Percentiles rank a stretch among this genome's conserved stretches.
These are phyloP conservation scores for Oxyteleia sp. DNA, from an alignment of 2,888 invertebrate genomes.

Conservation along the genomic window DNA sequence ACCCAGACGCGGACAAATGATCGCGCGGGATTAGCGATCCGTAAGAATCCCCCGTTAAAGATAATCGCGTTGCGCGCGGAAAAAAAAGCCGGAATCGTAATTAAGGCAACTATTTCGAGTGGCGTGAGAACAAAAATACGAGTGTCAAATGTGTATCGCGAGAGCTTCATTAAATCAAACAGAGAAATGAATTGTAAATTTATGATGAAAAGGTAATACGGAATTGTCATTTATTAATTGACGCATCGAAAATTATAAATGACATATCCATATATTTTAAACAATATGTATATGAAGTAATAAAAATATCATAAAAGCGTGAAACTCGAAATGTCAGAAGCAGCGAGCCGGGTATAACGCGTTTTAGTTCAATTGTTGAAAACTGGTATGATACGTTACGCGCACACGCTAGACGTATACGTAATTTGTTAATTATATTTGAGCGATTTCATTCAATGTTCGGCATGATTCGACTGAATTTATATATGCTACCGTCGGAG, in stretches of 20 bases:
- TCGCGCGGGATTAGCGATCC: neutral
- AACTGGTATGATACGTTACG: conserved; percentile 62
- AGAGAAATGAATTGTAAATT: conserved; percentile 72
- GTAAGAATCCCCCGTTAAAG: neutral
- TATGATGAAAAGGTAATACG: conserved; percentile 68
- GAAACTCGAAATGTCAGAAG: conserved; percentile 69
- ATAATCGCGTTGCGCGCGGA: neutral
- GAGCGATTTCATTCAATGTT: conserved; percentile 66
- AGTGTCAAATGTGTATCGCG: conserved; percentile 64
- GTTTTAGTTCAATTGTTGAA: conserved; percentile 69
- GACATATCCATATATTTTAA: conserved; percentile 68
- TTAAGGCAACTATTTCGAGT: conserved; percentile 61
- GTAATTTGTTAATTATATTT: conserved; percentile 74
- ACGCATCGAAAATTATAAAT: conserved; percentile 73
- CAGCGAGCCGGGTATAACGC: conserved; percentile 63
- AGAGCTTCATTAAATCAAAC: conserved; percentile 68
- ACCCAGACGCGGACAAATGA: neutral
- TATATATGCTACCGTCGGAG: conserved; percentile 47
- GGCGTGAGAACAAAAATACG: conserved; percentile 47
- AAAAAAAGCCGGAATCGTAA: conserved; percentile 42
- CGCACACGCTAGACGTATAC: conserved; percentile 59
- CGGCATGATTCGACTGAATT: conserved; percentile 64
- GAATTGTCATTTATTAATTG: conserved; percentile 75
- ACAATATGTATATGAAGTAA: conserved; percentile 66
- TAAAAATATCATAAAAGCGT: conserved; percentile 71